These are phyloP conservation scores for Gopherus flavomarginatus DNA, from an alignment of 2,113 vertebrate species.

Conservation along the genomic window DNA sequence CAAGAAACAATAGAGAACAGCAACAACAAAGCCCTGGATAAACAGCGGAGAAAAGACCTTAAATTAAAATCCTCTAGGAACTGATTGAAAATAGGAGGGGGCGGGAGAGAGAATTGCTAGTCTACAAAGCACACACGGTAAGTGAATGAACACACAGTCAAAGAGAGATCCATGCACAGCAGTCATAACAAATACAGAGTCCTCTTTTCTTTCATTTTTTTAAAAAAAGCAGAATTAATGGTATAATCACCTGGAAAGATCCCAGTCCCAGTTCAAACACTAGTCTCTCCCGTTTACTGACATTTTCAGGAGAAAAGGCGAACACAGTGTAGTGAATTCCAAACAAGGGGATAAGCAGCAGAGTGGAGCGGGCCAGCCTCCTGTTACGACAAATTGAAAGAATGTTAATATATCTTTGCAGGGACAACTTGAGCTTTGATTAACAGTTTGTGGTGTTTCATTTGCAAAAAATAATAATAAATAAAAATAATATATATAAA, in stretches of 20 bases:
- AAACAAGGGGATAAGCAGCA: conserved; percentile 96
- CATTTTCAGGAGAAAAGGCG: conserved; percentile 96
- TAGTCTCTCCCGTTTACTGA: conserved; percentile 94
- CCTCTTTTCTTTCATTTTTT: background rate
- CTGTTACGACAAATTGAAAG: conserved; percentile 75
- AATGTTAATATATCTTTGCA: conserved; percentile 41
- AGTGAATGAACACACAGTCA: background rate
- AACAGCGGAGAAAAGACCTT: conserved; percentile 9
- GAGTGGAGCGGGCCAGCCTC: conserved; percentile 94
- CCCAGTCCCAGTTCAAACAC: conserved; percentile 97
- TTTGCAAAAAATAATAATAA: background rate
- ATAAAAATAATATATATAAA: background rate
- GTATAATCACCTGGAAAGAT: conserved; percentile 92
- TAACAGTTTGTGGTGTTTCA: conserved; percentile 11
- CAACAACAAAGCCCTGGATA: conserved; percentile 95
- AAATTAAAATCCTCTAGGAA: background rate
- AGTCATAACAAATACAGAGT: background rate
- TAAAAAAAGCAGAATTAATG: background rate
- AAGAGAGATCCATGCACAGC: background rate
- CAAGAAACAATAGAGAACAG: conserved; percentile 97
- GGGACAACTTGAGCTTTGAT: conserved; percentile 17
- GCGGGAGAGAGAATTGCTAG: background rate
- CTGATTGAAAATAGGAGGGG: background rate
- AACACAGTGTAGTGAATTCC: conserved; percentile 99
- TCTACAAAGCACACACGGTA: background rate